Evolutionary conservation across 2,797 vertebrate genomes (phyloP).

Genomic region (Hephaestus fuliginosus): DNA sequence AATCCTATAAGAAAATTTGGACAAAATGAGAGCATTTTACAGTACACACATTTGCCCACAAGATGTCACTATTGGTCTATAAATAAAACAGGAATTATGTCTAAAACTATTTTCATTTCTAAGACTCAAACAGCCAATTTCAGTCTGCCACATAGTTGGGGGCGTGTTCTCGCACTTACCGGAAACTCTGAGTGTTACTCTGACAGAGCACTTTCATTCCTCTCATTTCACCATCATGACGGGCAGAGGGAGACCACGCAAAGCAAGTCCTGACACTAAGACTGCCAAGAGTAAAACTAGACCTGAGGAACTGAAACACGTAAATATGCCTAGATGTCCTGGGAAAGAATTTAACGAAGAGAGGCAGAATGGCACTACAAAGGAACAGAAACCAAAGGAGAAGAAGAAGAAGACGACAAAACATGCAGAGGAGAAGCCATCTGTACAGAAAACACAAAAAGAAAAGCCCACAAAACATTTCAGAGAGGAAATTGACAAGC

Average conservation of each 20-base stretch:
- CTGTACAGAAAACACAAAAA: neutral
- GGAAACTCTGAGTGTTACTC: conserved; percentile 1
- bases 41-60: conserved; percentile 51
- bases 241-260: conserved; percentile 40
- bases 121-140: neutral
- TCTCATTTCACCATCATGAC: conserved; percentile 48
- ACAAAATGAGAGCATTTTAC: neutral
- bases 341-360: neutral
- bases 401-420: conserved; percentile 10
- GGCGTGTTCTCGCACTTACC: conserved; percentile 24
- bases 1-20: neutral
- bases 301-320: neutral
- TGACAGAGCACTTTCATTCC: neutral
- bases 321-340: neutral
- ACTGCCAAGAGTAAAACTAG: neutral
- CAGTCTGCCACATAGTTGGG: neutral
- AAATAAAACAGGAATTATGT: conserved; percentile 8
- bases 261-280: neutral
- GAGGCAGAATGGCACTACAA: neutral
- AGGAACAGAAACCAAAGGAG: conserved; percentile 31
- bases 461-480: neutral
- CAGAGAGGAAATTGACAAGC: neutral
- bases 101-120: neutral
- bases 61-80: conserved; percentile 57
- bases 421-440: neutral